Percentiles rank a stretch among this genome's conserved stretches.
These are phyloP conservation scores for Paralichthys olivaceus DNA, from an alignment of 2,113 vertebrate species.

Conservation along the genomic window DNA sequence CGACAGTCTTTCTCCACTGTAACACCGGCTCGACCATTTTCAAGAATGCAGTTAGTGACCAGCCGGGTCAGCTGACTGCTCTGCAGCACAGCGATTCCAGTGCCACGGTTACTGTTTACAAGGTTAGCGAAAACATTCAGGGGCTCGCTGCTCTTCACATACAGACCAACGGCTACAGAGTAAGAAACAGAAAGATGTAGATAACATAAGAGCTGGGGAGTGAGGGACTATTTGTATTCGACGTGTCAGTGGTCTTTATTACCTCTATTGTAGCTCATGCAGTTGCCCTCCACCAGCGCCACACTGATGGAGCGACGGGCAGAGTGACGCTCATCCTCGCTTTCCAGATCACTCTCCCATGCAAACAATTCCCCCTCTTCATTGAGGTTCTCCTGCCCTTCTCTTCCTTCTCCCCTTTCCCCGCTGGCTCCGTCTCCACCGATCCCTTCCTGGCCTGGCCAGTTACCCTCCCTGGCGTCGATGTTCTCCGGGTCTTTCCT, in stretches of 20 bases:
- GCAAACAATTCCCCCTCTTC: conserved; percentile 88
- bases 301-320: conserved; percentile 82
- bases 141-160: conserved; percentile 88
- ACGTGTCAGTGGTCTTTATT: not conserved
- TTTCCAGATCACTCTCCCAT: conserved; percentile 89
- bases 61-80: conserved; percentile 88
- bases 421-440: conserved; percentile 69
- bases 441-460: conserved; percentile 76
- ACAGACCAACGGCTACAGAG: conserved; percentile 88
- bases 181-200: conserved; percentile 10
- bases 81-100: conserved; percentile 87
- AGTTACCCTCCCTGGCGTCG: conserved; percentile 78
- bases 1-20: conserved; percentile 86
- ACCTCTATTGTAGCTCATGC: conserved; percentile 89
- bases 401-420: conserved; percentile 78
- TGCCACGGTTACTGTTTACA: conserved; percentile 84
- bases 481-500: conserved; percentile 83
- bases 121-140: conserved; percentile 87
- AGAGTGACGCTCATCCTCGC: conserved; percentile 85
- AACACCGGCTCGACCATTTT: conserved; percentile 86
- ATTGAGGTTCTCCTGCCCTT: conserved; percentile 86
- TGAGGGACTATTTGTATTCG: not conserved
- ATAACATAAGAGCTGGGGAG: not conserved
- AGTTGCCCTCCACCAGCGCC: conserved; percentile 90
- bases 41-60: conserved; percentile 88